A percentile compares a stretch with the other conserved stretches of the same genome.
phyloP scores from a whole-genome alignment of 2,797 vertebrate genomes.

The Pteronotus mesoamericanus region DNA sequence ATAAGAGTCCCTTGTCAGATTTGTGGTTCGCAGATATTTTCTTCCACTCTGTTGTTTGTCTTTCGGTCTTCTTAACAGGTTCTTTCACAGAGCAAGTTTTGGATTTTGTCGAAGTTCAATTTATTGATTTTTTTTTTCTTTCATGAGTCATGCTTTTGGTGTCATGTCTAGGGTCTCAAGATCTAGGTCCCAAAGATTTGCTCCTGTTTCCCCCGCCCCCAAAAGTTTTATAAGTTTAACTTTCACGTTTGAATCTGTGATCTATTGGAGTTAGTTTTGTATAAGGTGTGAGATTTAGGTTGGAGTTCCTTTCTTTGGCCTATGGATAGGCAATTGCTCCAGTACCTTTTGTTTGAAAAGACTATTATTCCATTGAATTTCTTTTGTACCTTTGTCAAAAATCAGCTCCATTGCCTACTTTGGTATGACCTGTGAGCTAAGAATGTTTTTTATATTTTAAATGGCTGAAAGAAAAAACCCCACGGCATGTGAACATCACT shows the following conservation, averaged over 20 bases:
- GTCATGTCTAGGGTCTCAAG: not conserved
- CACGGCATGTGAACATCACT: not conserved
- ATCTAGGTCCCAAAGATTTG: not conserved
- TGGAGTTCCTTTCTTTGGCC: not conserved
- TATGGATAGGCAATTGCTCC: not conserved
- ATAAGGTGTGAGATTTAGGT: not conserved
- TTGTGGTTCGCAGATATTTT: not conserved
- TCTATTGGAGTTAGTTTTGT: conserved; percentile 24
- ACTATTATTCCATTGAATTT: conserved; percentile 4
- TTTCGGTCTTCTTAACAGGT: not conserved
- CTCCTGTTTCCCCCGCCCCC: not conserved
- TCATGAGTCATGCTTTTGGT: conserved; percentile 32
- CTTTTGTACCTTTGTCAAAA: conserved; percentile 12
- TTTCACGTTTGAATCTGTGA: not conserved
- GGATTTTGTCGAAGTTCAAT: not conserved
- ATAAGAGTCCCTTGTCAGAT: not conserved
- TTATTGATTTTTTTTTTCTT: not conserved
- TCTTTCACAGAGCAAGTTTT: not conserved
- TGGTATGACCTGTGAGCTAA: not conserved
- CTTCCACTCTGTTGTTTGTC: not conserved
- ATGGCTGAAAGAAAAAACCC: not conserved
- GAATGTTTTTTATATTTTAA: conserved; percentile 30
- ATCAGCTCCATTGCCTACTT: conserved; percentile 30
- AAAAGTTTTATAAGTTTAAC: conserved; percentile 32
- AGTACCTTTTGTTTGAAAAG: conserved; percentile 20